These are phyloP conservation scores for Dascillus cervinus DNA, from an alignment of 2,888 invertebrate species.

Conservation along the genomic window DNA sequence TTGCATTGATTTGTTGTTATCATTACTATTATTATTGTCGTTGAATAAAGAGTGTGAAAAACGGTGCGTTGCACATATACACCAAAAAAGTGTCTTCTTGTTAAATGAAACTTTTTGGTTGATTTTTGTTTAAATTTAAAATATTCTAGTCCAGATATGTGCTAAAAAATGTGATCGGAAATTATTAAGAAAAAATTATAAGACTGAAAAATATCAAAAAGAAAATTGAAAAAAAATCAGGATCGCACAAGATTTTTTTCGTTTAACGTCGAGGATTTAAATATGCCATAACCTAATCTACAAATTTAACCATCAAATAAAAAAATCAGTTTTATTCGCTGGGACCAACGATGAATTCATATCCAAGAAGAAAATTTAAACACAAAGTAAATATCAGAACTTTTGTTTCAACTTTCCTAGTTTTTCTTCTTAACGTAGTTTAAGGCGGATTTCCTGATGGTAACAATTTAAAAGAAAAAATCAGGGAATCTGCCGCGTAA, in stretches of 20 bases:
- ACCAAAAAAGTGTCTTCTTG: constrained; percentile 41
- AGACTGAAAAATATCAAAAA: constrained; percentile 33
- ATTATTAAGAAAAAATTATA: constrained; percentile 34
- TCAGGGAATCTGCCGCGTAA: constrained; percentile 7
- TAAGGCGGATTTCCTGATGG: constrained; percentile 5
- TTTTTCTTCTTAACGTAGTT: constrained; percentile 7
- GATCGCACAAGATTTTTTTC: too few relatives aligned
- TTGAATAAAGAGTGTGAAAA: constrained; percentile 24
- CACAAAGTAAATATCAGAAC: constrained; percentile 22
- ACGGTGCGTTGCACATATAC: too few relatives aligned
- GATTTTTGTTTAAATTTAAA: constrained; percentile 6
- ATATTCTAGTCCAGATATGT: constrained; percentile 18
- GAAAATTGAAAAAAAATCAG: too few relatives aligned
- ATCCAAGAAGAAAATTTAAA: constrained; percentile 37
- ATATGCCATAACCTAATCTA: constrained; percentile 21
- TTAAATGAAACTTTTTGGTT: constrained; percentile 18
- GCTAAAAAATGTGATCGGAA: constrained; percentile 36
- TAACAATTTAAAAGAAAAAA: constrained; percentile 1
- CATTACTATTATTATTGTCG: constrained; percentile 6
- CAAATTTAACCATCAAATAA: constrained; percentile 19
- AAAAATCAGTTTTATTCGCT: constrained; percentile 32
- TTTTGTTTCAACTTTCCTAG: constrained; percentile 6
- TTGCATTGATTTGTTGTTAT: constrained; percentile 8
- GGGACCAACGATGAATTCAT: constrained; percentile 43
- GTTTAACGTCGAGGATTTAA: too few relatives aligned